A percentile compares a stretch with the other conserved stretches of the same genome.
Conservation (phyloP, 2,113 vertebrate genomes). For the Bucco capensis region DNA sequence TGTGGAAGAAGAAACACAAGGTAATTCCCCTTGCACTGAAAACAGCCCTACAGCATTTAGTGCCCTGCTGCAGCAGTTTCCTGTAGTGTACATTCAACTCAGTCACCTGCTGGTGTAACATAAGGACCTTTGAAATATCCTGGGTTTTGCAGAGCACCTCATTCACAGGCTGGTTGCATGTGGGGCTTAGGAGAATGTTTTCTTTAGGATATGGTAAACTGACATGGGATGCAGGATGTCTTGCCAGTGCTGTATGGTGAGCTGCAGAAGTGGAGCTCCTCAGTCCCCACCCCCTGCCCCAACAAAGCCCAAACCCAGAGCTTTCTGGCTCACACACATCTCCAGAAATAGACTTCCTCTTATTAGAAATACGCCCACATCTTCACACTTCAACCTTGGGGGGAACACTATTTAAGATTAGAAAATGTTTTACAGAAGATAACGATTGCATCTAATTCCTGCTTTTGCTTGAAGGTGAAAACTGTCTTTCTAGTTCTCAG, state of each 20-base stretch:
- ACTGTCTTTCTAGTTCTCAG: neutral
- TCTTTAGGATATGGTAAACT: neutral
- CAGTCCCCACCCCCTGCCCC: fast-evolving
- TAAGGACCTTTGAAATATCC: neutral
- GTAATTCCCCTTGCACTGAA: neutral
- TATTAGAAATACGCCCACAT: neutral
- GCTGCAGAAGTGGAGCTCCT: neutral
- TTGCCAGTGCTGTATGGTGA: neutral
- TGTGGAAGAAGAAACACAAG: neutral
- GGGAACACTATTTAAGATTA: neutral
- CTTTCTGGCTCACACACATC: fast-evolving
- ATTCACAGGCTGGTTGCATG: neutral
- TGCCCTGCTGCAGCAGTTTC: neutral
- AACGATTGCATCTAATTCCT: neutral
- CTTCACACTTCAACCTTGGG: neutral
- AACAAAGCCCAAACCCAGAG: fast-evolving
- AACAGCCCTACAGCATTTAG: neutral
- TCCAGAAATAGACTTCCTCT: neutral
- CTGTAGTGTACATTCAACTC: neutral
- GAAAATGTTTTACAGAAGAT: neutral
- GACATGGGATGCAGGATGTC: fast-evolving
- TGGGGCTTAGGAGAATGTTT: neutral
- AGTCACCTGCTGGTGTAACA: fast-evolving
- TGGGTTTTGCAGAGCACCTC: neutral
- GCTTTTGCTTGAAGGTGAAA: neutral